A percentile compares a stretch with the other conserved stretches of the same genome.
Evolutionary conservation across 2,888 invertebrate genomes (phyloP).

Genomic region (Lithosia quadra): DNA sequence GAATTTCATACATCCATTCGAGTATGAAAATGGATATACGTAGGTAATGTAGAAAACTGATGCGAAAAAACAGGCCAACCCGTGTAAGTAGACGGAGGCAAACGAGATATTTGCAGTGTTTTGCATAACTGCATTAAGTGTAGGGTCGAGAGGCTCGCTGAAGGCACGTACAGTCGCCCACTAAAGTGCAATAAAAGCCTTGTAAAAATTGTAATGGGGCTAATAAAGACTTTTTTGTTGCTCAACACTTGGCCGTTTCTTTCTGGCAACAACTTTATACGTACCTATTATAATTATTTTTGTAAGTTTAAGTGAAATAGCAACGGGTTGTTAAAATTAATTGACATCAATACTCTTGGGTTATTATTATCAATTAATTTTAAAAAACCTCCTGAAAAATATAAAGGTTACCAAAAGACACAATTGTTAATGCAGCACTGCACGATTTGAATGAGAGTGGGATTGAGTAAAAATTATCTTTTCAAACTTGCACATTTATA

Average conservation of each 20-base stretch:
- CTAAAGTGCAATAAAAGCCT: constrained; percentile 67
- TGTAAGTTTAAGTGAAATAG: constrained; percentile 47
- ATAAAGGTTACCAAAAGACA: background rate
- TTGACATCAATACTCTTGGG: constrained; percentile 36
- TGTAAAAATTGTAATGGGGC: constrained; percentile 60
- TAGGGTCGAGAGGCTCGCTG: constrained; percentile 58
- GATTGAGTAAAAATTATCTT: too few relatives aligned
- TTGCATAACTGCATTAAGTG: constrained; percentile 77
- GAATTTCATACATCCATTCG: constrained; percentile 48
- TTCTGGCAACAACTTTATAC: constrained; percentile 49
- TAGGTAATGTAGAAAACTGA: constrained; percentile 41
- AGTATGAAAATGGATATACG: constrained; percentile 58
- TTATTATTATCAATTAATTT: constrained; percentile 27
- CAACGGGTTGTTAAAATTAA: constrained; percentile 46
- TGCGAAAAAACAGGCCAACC: constrained; percentile 49
- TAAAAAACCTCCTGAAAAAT: too few relatives aligned
- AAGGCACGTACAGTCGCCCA: constrained; percentile 67
- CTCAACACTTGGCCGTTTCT: constrained; percentile 49
- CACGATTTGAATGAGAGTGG: too few relatives aligned
- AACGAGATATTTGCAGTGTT: constrained; percentile 70
- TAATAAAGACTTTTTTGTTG: constrained; percentile 60
- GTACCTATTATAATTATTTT: constrained; percentile 53
- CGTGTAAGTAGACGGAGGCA: constrained; percentile 59
- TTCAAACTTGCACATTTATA: too few relatives aligned
- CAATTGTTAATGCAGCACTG: background rate